Evolutionary conservation across 37 sponge, comb jelly and placozoan species (phyloP), one percentile per base, ranked within the genome.

Genomic region (Geodia barretti): DNA sequence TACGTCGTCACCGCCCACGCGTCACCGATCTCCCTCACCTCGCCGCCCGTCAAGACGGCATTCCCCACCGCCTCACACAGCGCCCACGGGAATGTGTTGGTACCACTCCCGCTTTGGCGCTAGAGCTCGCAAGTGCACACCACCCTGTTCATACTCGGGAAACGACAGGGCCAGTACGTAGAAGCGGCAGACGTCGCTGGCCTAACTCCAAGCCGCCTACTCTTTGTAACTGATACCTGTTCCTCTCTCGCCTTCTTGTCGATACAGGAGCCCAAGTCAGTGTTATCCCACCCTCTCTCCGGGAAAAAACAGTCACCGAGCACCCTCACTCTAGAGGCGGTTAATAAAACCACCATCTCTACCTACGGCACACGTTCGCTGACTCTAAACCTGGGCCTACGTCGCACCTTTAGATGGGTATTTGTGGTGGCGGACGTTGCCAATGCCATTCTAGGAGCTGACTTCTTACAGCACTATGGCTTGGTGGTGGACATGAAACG

Each of bases 81-180:
- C 61, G 17, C 61, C 17, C n/a, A n/a, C 79, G 4, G 20, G 32
- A 33, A 43, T 79, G 23, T 90, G 86, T 71, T 90, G 86, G 77
- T 90, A 88, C 64, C 86, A 90, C 47, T 38, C 4, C 19, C 38
- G 21, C 4, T 90, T 73, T 59, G 85, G 90, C 0, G 76, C 75
- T 0, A 5, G 20, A 2, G 91, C 91, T 59, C 70, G 62, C 38
- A 85, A 85, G 59, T 90, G 86, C 41, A 71, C 2, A 9, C 64
- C 79, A 17, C 91, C 83, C 17, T 80, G 86, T 41, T 64, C 77
- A 43, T 63, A 40, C 23, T 66, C 64, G 78, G 76, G 74, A 90
- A 85, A 90, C 85, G 43, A 30, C 61, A 23, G 24, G 81, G 85
- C 90, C 85, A 80, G 85, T 40, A 85, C 62, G 72, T 79, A 74